phyloP scores from a whole-genome alignment of 2,113 vertebrate species.

The Leptobrachium leishanense region DNA sequence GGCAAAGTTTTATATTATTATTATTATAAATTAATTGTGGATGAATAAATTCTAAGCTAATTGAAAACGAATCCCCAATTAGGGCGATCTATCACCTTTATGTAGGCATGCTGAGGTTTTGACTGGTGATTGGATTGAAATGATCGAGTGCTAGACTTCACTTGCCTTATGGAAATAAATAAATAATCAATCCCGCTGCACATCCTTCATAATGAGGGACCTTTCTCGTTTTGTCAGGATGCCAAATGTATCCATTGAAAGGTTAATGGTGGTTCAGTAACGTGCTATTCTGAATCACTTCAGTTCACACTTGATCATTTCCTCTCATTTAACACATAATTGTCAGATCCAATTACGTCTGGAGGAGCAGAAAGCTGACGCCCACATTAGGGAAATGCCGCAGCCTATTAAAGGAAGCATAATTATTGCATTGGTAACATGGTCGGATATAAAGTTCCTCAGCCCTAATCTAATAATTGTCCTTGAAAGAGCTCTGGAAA shows the following conservation, averaged over 20 bases:
- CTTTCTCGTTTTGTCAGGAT: slow-evolving; percentile 3
- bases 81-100: too few relatives aligned
- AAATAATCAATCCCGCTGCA: neutral
- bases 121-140: too few relatives aligned
- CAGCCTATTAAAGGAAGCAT: slow-evolving; percentile 10
- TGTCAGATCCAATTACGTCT: slow-evolving; percentile 43
- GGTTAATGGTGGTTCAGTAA: slow-evolving; percentile 22
- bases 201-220: neutral
- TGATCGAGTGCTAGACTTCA: too few relatives aligned
- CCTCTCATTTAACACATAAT: slow-evolving; percentile 29
- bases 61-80: too few relatives aligned
- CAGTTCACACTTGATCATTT: slow-evolving; percentile 39
- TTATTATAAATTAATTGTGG: too few relatives aligned
- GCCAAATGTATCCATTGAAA: slow-evolving; percentile 30
- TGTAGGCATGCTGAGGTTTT: too few relatives aligned
- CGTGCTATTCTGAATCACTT: slow-evolving; percentile 37
- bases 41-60: too few relatives aligned
- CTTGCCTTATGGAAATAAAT: neutral
- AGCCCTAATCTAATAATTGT: too few relatives aligned
- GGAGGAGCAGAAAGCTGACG: slow-evolving; percentile 1
- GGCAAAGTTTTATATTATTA: too few relatives aligned
- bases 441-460: neutral
- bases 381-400: slow-evolving; percentile 9
- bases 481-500: too few relatives aligned
- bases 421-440: slow-evolving; percentile 4